These are phyloP conservation scores for Lepus americanus DNA, from an alignment of 2,113 vertebrate genomes.

Conservation along the genomic window DNA sequence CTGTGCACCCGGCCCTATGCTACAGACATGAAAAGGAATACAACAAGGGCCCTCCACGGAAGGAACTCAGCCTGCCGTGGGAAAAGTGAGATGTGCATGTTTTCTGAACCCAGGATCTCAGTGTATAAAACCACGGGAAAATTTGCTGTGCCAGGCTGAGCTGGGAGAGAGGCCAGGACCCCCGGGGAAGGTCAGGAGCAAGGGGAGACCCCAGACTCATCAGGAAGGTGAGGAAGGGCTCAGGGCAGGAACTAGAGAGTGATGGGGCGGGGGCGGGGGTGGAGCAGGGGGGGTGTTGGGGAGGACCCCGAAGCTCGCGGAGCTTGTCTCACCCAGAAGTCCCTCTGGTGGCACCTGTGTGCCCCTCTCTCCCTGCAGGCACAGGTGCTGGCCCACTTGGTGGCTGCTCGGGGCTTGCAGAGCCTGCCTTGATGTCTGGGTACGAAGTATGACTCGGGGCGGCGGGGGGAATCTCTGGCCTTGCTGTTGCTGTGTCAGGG, in stretches of 20 bases:
- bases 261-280: accelerated
- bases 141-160: neutral
- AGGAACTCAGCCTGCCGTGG: neutral
- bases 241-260: neutral
- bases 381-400: neutral
- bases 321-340: neutral
- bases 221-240: neutral
- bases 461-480: neutral
- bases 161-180: neutral
- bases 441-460: neutral
- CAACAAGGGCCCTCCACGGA: neutral
- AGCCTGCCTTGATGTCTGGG: neutral
- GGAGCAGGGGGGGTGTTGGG: no score
- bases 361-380: accelerated
- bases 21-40: neutral
- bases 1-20: neutral
- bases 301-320: neutral
- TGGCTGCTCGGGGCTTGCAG: neutral
- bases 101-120: neutral
- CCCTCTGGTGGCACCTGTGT: neutral
- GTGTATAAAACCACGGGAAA: neutral
- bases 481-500: neutral
- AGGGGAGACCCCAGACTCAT: neutral
- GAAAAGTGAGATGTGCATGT: neutral
- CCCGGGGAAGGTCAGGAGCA: neutral